A percentile compares a stretch with the other conserved stretches of the same genome.
phyloP scores from a whole-genome alignment of 1,140 invertebrate genomes.

The Heliothis virescens region DNA sequence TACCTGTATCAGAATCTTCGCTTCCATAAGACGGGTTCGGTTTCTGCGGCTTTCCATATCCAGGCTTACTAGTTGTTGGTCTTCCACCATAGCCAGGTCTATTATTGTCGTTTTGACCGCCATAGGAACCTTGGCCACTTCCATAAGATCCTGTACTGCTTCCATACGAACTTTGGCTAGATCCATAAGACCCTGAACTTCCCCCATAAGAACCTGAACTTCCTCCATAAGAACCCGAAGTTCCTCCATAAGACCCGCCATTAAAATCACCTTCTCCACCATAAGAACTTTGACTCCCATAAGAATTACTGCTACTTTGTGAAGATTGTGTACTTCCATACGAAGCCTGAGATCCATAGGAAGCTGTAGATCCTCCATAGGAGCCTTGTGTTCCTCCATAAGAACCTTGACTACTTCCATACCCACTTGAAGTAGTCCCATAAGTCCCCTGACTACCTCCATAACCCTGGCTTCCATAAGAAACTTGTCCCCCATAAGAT shows the following conservation, averaged over 20 bases:
- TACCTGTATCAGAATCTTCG: conserved; percentile 15
- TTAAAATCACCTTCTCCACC: conserved; percentile 25
- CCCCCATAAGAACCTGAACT: conserved; percentile 45
- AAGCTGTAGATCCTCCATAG: conserved; percentile 45
- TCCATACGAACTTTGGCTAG: conserved; percentile 43
- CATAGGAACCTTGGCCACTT: conserved; percentile 12
- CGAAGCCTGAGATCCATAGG: conserved; percentile 49
- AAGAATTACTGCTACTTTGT: background rate
- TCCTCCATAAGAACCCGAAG: background rate
- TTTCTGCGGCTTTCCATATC: conserved; percentile 38
- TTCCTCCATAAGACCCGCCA: conserved; percentile 2
- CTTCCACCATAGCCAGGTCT: conserved; percentile 47
- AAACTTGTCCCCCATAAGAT: conserved; percentile 14
- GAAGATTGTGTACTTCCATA: conserved; percentile 43
- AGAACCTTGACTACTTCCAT: conserved; percentile 29
- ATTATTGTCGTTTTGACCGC: conserved; percentile 26
- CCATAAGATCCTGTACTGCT: conserved; percentile 18
- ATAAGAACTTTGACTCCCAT: conserved; percentile 40
- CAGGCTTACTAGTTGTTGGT: conserved; percentile 42
- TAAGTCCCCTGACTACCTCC: conserved; percentile 13
- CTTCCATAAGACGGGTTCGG: conserved; percentile 43
- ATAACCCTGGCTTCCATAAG: conserved; percentile 19
- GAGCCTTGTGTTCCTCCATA: conserved; percentile 20
- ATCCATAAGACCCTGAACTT: conserved; percentile 30
- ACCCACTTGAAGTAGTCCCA: conserved; percentile 23